Conservation (phyloP, 2,113 vertebrate species). For the Leptobrachium leishanense region DNA sequence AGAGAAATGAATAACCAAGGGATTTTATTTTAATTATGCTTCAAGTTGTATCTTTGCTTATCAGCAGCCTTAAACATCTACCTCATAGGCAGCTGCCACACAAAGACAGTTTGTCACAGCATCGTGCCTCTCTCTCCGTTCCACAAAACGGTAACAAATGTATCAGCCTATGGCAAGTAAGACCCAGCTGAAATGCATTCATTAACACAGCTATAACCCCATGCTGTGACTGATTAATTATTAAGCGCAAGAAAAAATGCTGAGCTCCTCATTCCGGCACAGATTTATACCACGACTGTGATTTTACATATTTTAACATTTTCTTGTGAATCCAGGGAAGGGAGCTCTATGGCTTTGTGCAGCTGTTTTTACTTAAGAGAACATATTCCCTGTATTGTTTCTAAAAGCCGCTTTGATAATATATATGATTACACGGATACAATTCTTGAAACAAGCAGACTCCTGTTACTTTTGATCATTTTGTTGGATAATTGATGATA, state of each 20-base stretch:
- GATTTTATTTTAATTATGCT: conserved; percentile 31
- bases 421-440: neutral
- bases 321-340: conserved; percentile 15
- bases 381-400: conserved; percentile 14
- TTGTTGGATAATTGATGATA: neutral
- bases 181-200: neutral
- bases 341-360: conserved; percentile 1
- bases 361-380: conserved; percentile 19
- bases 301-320: conserved; percentile 39
- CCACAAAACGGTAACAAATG: conserved; percentile 37
- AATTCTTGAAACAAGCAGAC: neutral
- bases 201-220: neutral
- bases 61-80: conserved; percentile 25
- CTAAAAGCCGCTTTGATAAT: neutral
- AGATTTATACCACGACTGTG: conserved; percentile 15
- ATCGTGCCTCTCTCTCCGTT: conserved; percentile 22
- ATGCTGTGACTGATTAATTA: conserved; percentile 35
- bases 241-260: neutral
- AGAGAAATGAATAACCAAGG: conserved; percentile 30
- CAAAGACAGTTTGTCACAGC: neutral
- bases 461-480: neutral
- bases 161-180: conserved; percentile 42
- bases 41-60: conserved; percentile 22
- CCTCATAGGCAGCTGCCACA: conserved; percentile 32
- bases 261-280: conserved; percentile 33